These are phyloP conservation scores for Natrix natrix DNA, from an alignment of 2,797 vertebrate species.

Conservation along the genomic window DNA sequence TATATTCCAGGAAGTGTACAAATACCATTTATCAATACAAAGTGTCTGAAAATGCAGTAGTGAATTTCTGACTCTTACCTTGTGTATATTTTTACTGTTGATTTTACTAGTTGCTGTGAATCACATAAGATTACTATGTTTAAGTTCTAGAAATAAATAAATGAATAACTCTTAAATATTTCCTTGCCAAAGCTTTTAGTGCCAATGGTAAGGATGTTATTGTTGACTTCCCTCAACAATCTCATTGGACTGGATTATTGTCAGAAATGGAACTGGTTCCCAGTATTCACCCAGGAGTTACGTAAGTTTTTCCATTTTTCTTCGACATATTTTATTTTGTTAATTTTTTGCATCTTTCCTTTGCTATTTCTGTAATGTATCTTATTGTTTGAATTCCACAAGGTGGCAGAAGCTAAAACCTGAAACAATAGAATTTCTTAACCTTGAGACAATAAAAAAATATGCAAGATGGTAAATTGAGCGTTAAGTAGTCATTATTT, in stretches of 20 bases:
- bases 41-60: background rate
- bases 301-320: constrained; percentile 72
- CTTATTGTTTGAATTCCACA: background rate
- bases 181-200: constrained; percentile 85
- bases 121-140: background rate
- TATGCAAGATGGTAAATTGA: background rate
- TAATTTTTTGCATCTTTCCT: background rate
- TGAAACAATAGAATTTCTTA: background rate
- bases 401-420: background rate
- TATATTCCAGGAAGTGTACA: background rate
- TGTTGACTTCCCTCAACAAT: constrained; percentile 97
- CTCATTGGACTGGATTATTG: constrained; percentile 95
- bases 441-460: background rate
- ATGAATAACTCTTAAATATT: background rate
- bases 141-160: background rate
- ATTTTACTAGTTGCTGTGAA: background rate
- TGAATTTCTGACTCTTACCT: background rate
- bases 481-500: background rate
- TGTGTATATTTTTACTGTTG: background rate
- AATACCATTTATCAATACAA: background rate
- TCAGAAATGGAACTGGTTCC: constrained; percentile 98
- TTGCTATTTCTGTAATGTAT: background rate
- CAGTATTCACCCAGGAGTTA: constrained; percentile 93
- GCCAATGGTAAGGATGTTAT: constrained; percentile 99
- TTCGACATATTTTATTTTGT: background rate